phyloP scores from a whole-genome alignment of 2,113 vertebrate species.

The Alethe castanea region DNA sequence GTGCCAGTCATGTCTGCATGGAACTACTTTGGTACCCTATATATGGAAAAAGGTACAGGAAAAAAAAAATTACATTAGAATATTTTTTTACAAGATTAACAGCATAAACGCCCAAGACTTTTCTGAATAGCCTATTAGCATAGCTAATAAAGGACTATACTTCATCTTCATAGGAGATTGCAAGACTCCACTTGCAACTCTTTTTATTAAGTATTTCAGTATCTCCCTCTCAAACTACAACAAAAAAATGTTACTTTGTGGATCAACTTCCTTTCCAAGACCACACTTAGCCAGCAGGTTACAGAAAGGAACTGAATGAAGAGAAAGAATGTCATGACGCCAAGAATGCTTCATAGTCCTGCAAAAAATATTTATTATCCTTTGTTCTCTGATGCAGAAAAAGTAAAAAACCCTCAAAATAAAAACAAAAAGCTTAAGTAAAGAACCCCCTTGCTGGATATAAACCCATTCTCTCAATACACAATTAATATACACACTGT shows the following conservation, averaged over 20 bases:
- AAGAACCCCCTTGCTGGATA: fast-evolving
- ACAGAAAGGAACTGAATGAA: neutral
- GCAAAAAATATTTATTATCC: neutral
- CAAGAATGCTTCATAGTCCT: neutral
- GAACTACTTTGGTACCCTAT: conserved; percentile 89
- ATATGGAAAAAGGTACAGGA: neutral
- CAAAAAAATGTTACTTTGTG: neutral
- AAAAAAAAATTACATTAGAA: neutral
- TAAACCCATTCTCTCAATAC: neutral
- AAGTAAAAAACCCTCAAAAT: fast-evolving
- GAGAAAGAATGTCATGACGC: neutral
- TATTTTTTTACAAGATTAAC: neutral
- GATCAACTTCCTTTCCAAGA: neutral
- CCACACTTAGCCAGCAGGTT: neutral
- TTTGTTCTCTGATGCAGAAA: neutral
- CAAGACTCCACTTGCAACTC: no score
- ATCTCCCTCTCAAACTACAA: no score
- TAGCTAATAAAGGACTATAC: no score
- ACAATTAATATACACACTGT: neutral
- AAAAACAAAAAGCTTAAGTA: neutral
- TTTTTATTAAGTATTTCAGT: no score
- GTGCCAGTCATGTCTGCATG: conserved; percentile 97
- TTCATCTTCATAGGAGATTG: no score
- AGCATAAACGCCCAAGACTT: neutral
- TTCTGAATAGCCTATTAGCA: no score